Percentiles rank a stretch among this genome's conserved stretches.
Evolutionary conservation across 2,888 invertebrate genomes (phyloP).

Genomic region (Idaea straminata): DNA sequence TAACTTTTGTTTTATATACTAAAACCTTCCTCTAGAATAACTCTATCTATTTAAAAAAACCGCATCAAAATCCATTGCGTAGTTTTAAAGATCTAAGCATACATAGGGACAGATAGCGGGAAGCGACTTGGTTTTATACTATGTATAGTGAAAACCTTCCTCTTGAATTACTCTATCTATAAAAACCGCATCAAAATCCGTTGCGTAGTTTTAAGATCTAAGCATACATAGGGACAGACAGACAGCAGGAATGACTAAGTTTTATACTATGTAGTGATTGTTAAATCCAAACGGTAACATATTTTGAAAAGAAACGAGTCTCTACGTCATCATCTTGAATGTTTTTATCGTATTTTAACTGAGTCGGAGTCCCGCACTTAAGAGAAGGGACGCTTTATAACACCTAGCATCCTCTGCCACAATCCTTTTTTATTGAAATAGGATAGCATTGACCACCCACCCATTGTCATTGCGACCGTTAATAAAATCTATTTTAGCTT

Average conservation of each 20-base stretch:
- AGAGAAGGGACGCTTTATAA: not conserved
- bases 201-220: too few relatives aligned
- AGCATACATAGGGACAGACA: too few relatives aligned
- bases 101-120: too few relatives aligned
- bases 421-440: not conserved
- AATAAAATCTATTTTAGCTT: not conserved
- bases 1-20: too few relatives aligned
- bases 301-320: not conserved
- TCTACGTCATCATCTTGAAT: not conserved
- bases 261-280: not conserved
- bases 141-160: not conserved
- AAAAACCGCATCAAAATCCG: too few relatives aligned
- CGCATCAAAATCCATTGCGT: too few relatives aligned
- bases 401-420: not conserved
- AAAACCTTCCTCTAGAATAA: too few relatives aligned
- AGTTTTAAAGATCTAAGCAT: too few relatives aligned
- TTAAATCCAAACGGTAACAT: not conserved
- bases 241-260: too few relatives aligned
- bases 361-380: not conserved
- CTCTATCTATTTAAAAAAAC: too few relatives aligned
- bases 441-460: not conserved
- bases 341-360: not conserved
- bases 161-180: too few relatives aligned
- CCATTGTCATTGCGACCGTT: constrained; percentile 1
- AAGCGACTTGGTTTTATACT: too few relatives aligned